Evolutionary conservation across 2,888 invertebrate genomes (phyloP).

Genomic region (Trichogramma evanescens): DNA sequence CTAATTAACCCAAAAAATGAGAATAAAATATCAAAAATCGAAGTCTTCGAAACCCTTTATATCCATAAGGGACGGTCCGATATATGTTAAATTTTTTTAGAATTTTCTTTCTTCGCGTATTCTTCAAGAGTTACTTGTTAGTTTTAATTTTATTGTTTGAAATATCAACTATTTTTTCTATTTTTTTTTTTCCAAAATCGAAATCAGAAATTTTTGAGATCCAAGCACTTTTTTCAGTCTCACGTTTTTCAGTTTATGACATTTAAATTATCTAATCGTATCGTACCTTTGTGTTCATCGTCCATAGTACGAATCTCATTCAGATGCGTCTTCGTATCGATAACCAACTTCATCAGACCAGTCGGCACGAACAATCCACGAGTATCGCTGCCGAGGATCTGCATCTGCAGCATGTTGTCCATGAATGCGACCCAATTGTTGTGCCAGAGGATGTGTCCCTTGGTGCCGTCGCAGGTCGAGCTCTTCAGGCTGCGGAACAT

Average conservation of each 20-base stretch:
- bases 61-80: no score
- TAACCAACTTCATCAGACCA: slow-evolving; percentile 51
- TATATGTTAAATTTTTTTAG: no score
- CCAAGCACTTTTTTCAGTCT: not conserved
- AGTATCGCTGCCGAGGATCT: slow-evolving; percentile 48
- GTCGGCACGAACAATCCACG: slow-evolving; percentile 55
- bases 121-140: no score
- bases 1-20: no score
- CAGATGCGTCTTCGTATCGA: slow-evolving; percentile 50
- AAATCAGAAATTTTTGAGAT: no score
- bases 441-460: slow-evolving; percentile 50
- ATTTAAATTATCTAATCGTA: not conserved
- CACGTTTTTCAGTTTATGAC: not conserved
- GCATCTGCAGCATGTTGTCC: slow-evolving; percentile 63
- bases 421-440: slow-evolving; percentile 64
- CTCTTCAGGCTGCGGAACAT: slow-evolving; percentile 50
- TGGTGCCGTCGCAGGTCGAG: slow-evolving; percentile 45
- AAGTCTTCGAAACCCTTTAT: no score
- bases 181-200: no score
- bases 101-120: no score
- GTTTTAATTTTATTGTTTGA: no score
- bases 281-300: slow-evolving; percentile 34
- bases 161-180: no score
- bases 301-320: slow-evolving; percentile 30
- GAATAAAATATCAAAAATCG: no score